These are phyloP conservation scores for Charanyca ferruginea DNA, from an alignment of 2,888 invertebrate species.

Conservation along the genomic window DNA sequence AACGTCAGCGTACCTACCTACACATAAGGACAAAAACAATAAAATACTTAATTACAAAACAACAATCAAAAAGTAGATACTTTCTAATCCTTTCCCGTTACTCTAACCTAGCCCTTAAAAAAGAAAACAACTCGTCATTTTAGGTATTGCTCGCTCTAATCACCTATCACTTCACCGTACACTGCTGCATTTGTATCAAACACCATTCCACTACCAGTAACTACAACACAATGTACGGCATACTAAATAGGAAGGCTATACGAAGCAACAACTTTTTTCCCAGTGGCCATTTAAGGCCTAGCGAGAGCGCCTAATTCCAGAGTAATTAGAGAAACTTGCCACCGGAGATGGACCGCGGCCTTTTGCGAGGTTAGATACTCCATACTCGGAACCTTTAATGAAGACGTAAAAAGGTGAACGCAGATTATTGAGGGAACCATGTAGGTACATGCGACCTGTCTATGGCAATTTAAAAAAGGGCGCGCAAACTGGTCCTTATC, in stretches of 20 bases:
- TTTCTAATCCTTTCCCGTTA: conserved; percentile 51
- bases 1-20: too few relatives aligned
- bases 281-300: conserved; percentile 63
- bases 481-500: background rate
- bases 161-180: conserved; percentile 31
- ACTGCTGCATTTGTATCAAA: conserved; percentile 32
- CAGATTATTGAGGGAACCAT: conserved; percentile 35
- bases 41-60: background rate
- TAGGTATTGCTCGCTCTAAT: conserved; percentile 43
- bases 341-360: conserved; percentile 68
- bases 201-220: conserved; percentile 1
- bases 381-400: conserved; percentile 75
- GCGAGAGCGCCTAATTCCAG: conserved; percentile 83
- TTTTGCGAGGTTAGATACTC: conserved; percentile 63
- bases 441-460: conserved; percentile 22
- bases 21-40: too few relatives aligned
- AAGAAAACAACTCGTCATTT: conserved; percentile 47
- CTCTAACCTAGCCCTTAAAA: conserved; percentile 25
- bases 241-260: conserved; percentile 46
- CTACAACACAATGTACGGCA: conserved; percentile 38
- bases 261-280: conserved; percentile 76
- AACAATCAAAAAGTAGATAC: conserved; percentile 20
- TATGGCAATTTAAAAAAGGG: conserved; percentile 30
- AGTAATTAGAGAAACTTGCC: conserved; percentile 84
- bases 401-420: conserved; percentile 67